Conservation (phyloP, 2,888 invertebrate genomes). For the Seladonia tumulorum region DNA sequence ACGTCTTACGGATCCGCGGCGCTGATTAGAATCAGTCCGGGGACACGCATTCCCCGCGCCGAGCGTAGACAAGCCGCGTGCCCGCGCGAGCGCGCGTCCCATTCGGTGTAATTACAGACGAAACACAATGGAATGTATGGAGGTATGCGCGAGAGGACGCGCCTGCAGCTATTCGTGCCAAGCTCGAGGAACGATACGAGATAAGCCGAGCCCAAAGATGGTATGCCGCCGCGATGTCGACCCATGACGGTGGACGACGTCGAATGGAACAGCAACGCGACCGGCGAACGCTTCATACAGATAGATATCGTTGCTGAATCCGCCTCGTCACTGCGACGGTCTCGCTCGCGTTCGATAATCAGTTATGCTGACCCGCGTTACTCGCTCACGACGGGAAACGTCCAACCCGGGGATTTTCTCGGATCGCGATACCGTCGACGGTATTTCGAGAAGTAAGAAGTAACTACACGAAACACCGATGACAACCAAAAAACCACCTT, state of each 20-base stretch:
- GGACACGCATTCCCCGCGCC: conserved; percentile 49
- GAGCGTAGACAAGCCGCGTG: conserved; percentile 50
- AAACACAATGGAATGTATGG: conserved; percentile 80
- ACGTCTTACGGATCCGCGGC: conserved; percentile 39
- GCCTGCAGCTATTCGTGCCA: conserved; percentile 71
- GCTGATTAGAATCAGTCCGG: conserved; percentile 57
- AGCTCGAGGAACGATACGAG: conserved; percentile 73
- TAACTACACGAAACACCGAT: no score
- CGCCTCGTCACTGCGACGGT: conserved; percentile 76
- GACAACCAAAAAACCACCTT: no score
- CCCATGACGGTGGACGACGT: conserved; percentile 34
- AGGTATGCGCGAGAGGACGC: conserved; percentile 76
- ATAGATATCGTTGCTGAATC: conserved; percentile 75
- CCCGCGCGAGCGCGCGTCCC: conserved; percentile 54
- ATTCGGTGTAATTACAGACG: conserved; percentile 79
- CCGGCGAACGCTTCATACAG: conserved; percentile 71
- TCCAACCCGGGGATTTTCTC: neutral
- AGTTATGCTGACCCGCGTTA: conserved; percentile 42
- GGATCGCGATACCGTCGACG: neutral
- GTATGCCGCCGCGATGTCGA: conserved; percentile 75
- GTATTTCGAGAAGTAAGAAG: neutral
- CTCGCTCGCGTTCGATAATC: conserved; percentile 59
- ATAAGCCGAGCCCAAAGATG: conserved; percentile 80
- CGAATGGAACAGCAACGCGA: conserved; percentile 46
- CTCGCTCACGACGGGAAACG: conserved; percentile 30